Base-by-base conservation (phyloP, 2,888 invertebrate genomes). In the Spisula solida region DNA sequence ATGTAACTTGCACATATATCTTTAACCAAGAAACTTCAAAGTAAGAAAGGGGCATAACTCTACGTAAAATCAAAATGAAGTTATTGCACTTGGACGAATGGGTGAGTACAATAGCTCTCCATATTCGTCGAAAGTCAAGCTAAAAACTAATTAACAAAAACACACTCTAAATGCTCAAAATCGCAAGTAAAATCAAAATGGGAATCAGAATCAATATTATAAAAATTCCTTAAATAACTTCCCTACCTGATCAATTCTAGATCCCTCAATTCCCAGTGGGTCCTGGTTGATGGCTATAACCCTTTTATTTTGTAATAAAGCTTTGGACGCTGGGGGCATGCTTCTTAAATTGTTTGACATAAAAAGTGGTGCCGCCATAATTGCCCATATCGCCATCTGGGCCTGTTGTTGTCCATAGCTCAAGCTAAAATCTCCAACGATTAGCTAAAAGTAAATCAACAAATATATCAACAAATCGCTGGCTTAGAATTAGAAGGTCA, bases 371-470 rank as follows among this genome's bases (percentile, higher is more conserved):
- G 99, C 98, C 0, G 99, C 99, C 95, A 99, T 97, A 94, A 99
- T 98, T 10, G 99, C 98, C 99, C 99, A 99, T 91, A 99, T 97
- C 4, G 99, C 99, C 98, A 99, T 99, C 97, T 99, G 99, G 0
- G 98, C 98, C 97, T 98, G 98, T 95, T 98, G 98, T 97, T 99
- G 99, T 95, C 99, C 99, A 96, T 98, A 98, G 95, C 99, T 99
- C 70, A 99, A 97, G 0, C 99, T 99, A 96, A 98, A 99, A 97
- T 99, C 98, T 60, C 99, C 99, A 95, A 99, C 98, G 93, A 99
- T 98, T 95, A 99, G 97, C 98, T 98, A 97, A 47, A 97, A 96
- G 48, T 25, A 34, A 55, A n/a, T 66, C 1, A 31, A 82, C 8
- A 66, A 60, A 34, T 48, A 48, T 47, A 83, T 41, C 41, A 41